These are phyloP conservation scores for Dugesia japonica DNA, from an alignment of 2,888 invertebrate species.

Conservation along the genomic window DNA sequence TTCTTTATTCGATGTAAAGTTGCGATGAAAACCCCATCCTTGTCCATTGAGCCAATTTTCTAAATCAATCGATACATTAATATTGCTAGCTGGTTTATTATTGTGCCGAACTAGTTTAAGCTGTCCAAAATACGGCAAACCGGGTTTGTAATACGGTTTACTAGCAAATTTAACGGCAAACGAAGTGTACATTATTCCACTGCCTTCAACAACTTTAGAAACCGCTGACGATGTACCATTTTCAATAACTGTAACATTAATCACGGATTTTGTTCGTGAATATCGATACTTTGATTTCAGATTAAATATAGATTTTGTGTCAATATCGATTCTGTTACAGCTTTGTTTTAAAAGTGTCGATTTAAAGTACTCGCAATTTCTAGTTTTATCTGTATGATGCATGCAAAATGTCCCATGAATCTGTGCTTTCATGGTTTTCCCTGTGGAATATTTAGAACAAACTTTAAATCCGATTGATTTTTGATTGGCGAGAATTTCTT, in stretches of 20 bases:
- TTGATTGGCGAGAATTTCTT: neutral
- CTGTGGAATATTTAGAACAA: constrained; percentile 30
- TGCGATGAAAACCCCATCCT: constrained; percentile 22
- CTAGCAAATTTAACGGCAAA: constrained; percentile 20
- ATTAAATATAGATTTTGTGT: neutral
- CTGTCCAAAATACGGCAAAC: constrained; percentile 27
- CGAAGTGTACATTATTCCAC: neutral
- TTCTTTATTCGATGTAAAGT: constrained; percentile 9
- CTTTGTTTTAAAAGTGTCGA: no score
- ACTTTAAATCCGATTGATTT: constrained; percentile 12
- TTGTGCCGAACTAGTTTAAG: neutral
- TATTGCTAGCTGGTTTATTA: neutral
- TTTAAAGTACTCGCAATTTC: no score
- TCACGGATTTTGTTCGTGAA: neutral
- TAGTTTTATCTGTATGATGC: no score
- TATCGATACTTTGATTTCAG: neutral
- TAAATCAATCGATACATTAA: neutral
- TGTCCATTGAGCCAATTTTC: neutral
- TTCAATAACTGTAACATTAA: constrained; percentile 23
- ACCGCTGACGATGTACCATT: constrained; percentile 3
- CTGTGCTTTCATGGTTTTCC: constrained; percentile 20
- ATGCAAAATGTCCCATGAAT: neutral
- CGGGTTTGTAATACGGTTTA: constrained; percentile 23
- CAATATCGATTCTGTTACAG: neutral
- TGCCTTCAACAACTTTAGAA: neutral